Base-by-base conservation (phyloP, 92 coral and sea anemone species). In the Anthopleura xanthogrammica region DNA sequence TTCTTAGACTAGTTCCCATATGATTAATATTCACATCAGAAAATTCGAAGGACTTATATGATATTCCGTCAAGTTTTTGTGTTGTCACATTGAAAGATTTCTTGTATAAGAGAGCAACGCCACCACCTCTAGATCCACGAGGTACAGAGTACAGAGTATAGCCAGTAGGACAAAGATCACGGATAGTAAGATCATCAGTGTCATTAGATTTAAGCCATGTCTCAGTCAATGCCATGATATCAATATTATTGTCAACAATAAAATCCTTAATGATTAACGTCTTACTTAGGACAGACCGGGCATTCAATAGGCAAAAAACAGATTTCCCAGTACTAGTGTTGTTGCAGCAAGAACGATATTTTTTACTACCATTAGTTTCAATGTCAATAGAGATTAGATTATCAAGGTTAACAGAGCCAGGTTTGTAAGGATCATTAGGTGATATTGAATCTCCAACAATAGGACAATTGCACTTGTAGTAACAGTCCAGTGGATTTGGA, bases 111-210 rank as follows among this genome's bases (percentile, higher is more conserved):
- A 82, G 62, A 9, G 77, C 85, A 46, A 81, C 85, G 14, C 90
- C 90, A 74, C 86, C 90, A 82, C 90, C 87, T 76, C 90, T 87
- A 12, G 83, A 82, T 17, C 79, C 79, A 20, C 87, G 83, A 12
- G 90, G 87, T 10, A 82, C 86, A 36, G 50, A 81, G 52, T 82
- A 57, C 13, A 82, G 36, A 48, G 66, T 60, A 77, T 76, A 87
- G 4, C 90, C 90, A 23, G 65, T 82, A 56, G 90, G 87, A 87
- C 90, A 87, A 54, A 81, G 40, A 17, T 87, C 90, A 60, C 76
- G 82, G 57, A 82, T 76, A 17, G 76, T 86, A 17, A 12, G 71
- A 54, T 86, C 86, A 29, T 86, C 86, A 68, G 66, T 55, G 20
- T 62, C 66, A 73, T 81, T 57, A 50, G 77, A 50, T 23, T 16